phyloP scores from a whole-genome alignment of 2,797 vertebrate genomes.

The Pangasius mekongensis region DNA sequence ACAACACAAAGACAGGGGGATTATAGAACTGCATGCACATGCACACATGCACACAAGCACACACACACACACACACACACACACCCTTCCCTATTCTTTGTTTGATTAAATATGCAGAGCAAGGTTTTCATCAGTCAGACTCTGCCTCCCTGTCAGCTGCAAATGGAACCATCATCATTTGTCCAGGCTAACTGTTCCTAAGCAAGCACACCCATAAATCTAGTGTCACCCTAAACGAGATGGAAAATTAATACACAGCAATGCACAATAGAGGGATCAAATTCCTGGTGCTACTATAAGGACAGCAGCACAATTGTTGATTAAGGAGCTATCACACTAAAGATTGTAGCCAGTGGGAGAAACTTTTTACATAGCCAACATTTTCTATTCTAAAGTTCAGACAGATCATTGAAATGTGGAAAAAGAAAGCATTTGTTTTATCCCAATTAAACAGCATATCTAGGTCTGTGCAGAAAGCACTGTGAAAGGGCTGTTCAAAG shows the following conservation, averaged over 20 bases:
- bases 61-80: conserved; percentile 19
- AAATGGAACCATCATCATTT: conserved; percentile 55
- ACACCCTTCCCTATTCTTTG: conserved; percentile 18
- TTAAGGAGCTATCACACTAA: conserved; percentile 27
- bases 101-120: conserved; percentile 51
- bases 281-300: conserved; percentile 31
- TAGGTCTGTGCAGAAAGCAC: background rate
- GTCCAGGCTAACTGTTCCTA: conserved; percentile 48
- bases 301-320: conserved; percentile 36
- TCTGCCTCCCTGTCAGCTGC: conserved; percentile 30
- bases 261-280: conserved; percentile 43
- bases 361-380: background rate
- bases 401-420: background rate
- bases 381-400: background rate
- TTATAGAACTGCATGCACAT: conserved; percentile 47
- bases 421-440: background rate
- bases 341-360: conserved; percentile 1
- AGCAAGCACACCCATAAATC: conserved; percentile 49
- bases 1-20: conserved; percentile 63
- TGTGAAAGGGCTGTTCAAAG: background rate
- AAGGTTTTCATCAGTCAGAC: conserved; percentile 46
- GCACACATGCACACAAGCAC: conserved; percentile 16
- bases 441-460: conserved; percentile 6
- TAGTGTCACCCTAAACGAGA: conserved; percentile 38
- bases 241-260: conserved; percentile 38